Evolutionary conservation across 2,888 invertebrate genomes (phyloP), one percentile per base, ranked within the genome.

Genomic region (Gnatocerus cornutus): DNA sequence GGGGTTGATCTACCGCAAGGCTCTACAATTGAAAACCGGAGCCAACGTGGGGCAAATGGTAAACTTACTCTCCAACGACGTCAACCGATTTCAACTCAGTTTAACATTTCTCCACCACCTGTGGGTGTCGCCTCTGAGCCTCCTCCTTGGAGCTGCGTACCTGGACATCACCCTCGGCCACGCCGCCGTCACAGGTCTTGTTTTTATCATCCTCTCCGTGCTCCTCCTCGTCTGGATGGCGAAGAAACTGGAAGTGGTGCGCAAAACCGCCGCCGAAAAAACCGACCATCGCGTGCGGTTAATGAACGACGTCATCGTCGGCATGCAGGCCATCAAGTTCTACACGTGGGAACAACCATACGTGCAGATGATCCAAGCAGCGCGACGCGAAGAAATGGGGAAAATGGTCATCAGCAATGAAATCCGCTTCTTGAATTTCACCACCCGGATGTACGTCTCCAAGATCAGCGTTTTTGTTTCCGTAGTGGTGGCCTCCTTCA

Each of bases 281-380:
- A 10, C 27, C 7, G 50, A 50, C 14, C 9, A 16, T 6, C 16
- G 50, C 6, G 14, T 50, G n/a, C 7, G 29, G 1, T 50, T 50
- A 10, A 50, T 50, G 50, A 50, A 27, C 27, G 50, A 50, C 7
- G n/a, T 50, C 8, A 50, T 50, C 14, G 16, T 21, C n/a, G 50
- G 50, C 10, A 50, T 50, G 3, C 21, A 50, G 8, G 50, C 27
- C 7, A 50, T 50, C 21, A 50, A 50, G 10, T 8, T 50, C 27
- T 50, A 50, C 27, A 50, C 50, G 16, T 50, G 50, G 50, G 50
- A 50, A n/a, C 5, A 50, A 27, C 50, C 50, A 10, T 50, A 12
- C 14, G 3, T 27, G n/a, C n/a, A n/a, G n/a, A n/a, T n/a, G n/a
- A n/a, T n/a, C n/a, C n/a, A n/a, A n/a, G n/a, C n/a, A n/a, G n/a